Evolutionary conservation across 2,888 invertebrate species (phyloP).

Genomic region (Agelastica alni): DNA sequence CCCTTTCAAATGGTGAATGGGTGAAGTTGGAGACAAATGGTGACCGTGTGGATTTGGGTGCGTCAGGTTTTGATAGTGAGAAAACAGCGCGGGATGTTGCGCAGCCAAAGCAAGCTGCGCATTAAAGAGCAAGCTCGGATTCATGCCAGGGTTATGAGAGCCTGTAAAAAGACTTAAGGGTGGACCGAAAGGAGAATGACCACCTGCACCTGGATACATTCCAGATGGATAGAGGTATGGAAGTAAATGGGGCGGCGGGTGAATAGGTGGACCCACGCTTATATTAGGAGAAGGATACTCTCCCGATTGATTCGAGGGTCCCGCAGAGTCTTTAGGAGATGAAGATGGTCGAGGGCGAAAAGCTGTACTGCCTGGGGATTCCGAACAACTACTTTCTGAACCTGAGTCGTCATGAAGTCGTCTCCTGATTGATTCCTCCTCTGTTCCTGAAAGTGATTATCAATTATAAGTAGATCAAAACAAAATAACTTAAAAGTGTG

Average conservation of each 20-base stretch:
- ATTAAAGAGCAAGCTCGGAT: constrained; percentile 85
- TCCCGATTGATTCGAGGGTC: constrained; percentile 64
- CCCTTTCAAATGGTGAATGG: constrained; percentile 70
- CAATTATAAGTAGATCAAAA: background rate
- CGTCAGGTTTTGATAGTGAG: constrained; percentile 67
- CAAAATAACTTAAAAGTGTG: too few species aligned
- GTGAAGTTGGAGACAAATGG: constrained; percentile 60
- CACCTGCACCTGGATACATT: constrained; percentile 74
- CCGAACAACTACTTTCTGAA: constrained; percentile 75
- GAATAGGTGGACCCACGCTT: constrained; percentile 90
- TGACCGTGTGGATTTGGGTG: constrained; percentile 65
- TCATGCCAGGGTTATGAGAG: constrained; percentile 71
- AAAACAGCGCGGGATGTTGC: constrained; percentile 79
- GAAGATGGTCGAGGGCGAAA: constrained; percentile 54
- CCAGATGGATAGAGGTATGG: constrained; percentile 93
- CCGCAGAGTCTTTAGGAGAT: constrained; percentile 56
- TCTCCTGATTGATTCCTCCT: constrained; percentile 58
- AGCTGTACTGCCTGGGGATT: constrained; percentile 59
- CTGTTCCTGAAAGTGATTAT: constrained; percentile 35
- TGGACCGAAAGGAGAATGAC: constrained; percentile 68
- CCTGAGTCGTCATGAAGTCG: constrained; percentile 69
- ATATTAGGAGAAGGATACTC: constrained; percentile 88
- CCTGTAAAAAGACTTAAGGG: constrained; percentile 65
- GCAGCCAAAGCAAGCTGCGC: constrained; percentile 86
- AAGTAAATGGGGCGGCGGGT: constrained; percentile 84